These are phyloP conservation scores for Aleiodes leptofemur DNA, from an alignment of 2,888 invertebrate genomes.

Conservation along the genomic window DNA sequence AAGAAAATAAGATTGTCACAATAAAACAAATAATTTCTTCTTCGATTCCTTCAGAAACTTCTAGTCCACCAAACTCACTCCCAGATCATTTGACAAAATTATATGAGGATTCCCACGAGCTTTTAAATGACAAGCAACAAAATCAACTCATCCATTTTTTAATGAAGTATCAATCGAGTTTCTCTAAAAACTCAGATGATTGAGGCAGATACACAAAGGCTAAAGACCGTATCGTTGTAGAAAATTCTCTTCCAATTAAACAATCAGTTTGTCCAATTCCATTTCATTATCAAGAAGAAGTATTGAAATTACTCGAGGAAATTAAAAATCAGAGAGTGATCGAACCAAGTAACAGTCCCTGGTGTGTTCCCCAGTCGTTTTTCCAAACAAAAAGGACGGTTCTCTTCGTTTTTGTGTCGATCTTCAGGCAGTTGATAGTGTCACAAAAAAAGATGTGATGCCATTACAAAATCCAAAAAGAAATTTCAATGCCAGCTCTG, in stretches of 20 bases:
- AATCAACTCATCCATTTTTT: neutral
- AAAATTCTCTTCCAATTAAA: neutral
- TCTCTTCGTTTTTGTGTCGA: slow-evolving; percentile 40
- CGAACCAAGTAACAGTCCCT: slow-evolving; percentile 38
- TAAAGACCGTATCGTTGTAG: neutral
- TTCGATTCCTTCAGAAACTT: neutral
- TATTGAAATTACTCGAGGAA: slow-evolving; percentile 3
- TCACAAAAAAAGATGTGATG: slow-evolving; percentile 38
- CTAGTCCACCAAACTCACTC: neutral
- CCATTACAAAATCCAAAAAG: slow-evolving; percentile 29
- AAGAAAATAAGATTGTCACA: neutral
- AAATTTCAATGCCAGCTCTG: neutral
- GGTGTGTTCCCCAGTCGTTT: slow-evolving; percentile 45
- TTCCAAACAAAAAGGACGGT: slow-evolving; percentile 40
- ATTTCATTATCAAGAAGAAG: slow-evolving; percentile 14
- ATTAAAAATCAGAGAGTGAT: slow-evolving; percentile 34
- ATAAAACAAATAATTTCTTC: too few relatives aligned
- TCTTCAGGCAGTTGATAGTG: slow-evolving; percentile 30
- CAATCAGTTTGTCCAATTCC: neutral
- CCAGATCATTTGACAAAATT: slow-evolving; percentile 4
- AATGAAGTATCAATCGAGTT: neutral
- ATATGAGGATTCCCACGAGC: neutral
- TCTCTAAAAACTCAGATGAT: neutral
- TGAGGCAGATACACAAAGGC: neutral
- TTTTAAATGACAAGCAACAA: neutral